Base-by-base conservation (phyloP, 2,113 vertebrate species). In the Rhombomys opimus region DNA sequence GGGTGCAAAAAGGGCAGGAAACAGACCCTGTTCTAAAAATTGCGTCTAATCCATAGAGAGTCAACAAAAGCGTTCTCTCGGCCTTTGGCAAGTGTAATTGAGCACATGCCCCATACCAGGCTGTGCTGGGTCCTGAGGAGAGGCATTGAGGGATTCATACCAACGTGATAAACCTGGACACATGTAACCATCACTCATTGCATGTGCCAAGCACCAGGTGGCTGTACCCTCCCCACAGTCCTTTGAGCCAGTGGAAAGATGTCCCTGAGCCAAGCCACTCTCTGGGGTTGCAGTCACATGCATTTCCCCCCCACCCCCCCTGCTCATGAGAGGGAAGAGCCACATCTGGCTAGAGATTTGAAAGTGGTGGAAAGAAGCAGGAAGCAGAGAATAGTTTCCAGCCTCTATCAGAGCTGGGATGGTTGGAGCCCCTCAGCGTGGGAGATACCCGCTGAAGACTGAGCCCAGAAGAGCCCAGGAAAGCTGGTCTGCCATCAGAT, bases 361-460 rank as follows among this genome's bases (percentile, higher is more conserved):
- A 22, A 73, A 22, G 12, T 57, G 25, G 13, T 13, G 12, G 9
- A 13, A 18, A 89, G 70, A 70, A 54, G 76, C 17, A 23, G 46
- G 85, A 38, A 0, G 52, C 52, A 4, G 78, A 85, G 78, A 25
- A 63, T 10, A 1, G n/a, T n/a, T 57, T 85, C 63, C 1, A 9
- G 70, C 20, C 9, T 12, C 22, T 30, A 27, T 41, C 22, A 6
- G 46, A 86, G 57, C 46, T 9, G 6, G 25, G 41, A 59, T 2
- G 25, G n/a, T 4, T 11, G 3, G 25, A 78, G 35, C 9, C 84
- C 8, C 0, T 59, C 38, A 17, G 50, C 0, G 0, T 91, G 61
- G 23, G 27, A 52, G 61, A 38, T 50, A 32, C 41, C 54, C 68
- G 68, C 46, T 0, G 0, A 89, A 81, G 57, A 17, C 38, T 1